A percentile compares a stretch with the other conserved stretches of the same genome.
Evolutionary conservation across 2,888 invertebrate genomes (phyloP).

Genomic region (Eupithecia pulchellata): DNA sequence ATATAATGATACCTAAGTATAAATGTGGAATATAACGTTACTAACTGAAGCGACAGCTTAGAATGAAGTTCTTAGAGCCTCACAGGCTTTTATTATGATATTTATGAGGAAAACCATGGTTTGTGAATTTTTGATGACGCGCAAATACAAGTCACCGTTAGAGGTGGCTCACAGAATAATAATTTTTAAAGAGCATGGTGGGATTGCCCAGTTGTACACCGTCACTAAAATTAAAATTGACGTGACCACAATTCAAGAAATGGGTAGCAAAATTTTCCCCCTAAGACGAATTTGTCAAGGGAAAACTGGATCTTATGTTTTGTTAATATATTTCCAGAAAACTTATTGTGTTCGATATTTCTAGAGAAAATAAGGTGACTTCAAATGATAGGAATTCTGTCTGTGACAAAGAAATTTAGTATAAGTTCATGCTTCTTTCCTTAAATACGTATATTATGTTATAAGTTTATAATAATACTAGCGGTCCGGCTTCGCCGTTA

Average conservation of each 20-base stretch:
- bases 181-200: neutral
- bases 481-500: too few species aligned
- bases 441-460: too few species aligned
- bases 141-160: neutral
- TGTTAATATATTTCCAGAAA: neutral
- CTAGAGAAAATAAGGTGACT: neutral
- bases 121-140: neutral
- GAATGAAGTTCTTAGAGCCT: conserved; percentile 4
- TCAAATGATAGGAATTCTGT: too few species aligned
- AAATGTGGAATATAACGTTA: neutral
- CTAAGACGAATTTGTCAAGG: too few species aligned
- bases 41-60: neutral
- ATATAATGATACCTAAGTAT: neutral
- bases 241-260: conserved; percentile 5
- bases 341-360: too few species aligned
- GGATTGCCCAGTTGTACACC: neutral
- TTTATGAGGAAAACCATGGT: neutral
- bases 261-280: too few species aligned
- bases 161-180: neutral
- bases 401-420: too few species aligned
- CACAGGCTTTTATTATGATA: neutral
- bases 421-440: too few species aligned
- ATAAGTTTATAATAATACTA: too few species aligned
- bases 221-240: neutral
- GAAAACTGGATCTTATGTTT: too few species aligned